These are phyloP conservation scores for Globicephala melas DNA, from an alignment of 2,113 vertebrate species.

Conservation along the genomic window DNA sequence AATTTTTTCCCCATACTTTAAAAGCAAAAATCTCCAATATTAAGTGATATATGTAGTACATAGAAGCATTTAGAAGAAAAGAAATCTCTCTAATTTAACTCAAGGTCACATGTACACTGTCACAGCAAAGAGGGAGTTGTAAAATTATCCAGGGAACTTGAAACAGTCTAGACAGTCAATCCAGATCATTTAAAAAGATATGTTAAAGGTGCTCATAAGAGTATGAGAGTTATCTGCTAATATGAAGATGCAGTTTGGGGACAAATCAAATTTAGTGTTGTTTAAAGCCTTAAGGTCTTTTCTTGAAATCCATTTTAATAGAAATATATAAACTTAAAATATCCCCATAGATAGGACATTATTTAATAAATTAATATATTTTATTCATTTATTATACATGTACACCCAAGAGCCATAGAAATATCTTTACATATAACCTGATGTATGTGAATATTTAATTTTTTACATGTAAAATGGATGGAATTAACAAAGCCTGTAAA, in stretches of 20 bases:
- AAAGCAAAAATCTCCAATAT: slow-evolving; percentile 17
- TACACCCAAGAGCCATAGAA: background rate
- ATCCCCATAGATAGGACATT: background rate
- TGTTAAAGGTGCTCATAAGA: slow-evolving; percentile 58
- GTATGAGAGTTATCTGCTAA: slow-evolving; percentile 51
- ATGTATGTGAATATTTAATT: background rate
- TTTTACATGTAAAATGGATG: slow-evolving; percentile 15
- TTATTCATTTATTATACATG: slow-evolving; percentile 13
- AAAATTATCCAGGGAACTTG: slow-evolving; percentile 68
- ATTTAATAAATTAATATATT: slow-evolving; percentile 26
- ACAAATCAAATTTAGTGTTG: slow-evolving; percentile 48
- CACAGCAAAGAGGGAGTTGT: slow-evolving; percentile 58
- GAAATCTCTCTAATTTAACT: slow-evolving; percentile 51
- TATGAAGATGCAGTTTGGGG: slow-evolving; percentile 47
- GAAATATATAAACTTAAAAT: slow-evolving; percentile 33
- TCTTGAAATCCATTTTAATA: slow-evolving; percentile 45
- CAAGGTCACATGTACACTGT: slow-evolving; percentile 52
- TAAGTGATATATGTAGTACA: slow-evolving; percentile 21
- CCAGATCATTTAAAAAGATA: slow-evolving; percentile 62
- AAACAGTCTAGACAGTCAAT: slow-evolving; percentile 74
- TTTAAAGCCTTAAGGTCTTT: slow-evolving; percentile 43
- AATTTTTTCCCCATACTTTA: slow-evolving; percentile 10
- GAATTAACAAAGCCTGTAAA: slow-evolving; percentile 2
- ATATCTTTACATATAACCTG: slow-evolving; percentile 18
- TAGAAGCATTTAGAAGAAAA: slow-evolving; percentile 26